A percentile compares a stretch with the other conserved stretches of the same genome.
phyloP scores from a whole-genome alignment of 1,140 invertebrate genomes.

The Tetraneura akinire region DNA sequence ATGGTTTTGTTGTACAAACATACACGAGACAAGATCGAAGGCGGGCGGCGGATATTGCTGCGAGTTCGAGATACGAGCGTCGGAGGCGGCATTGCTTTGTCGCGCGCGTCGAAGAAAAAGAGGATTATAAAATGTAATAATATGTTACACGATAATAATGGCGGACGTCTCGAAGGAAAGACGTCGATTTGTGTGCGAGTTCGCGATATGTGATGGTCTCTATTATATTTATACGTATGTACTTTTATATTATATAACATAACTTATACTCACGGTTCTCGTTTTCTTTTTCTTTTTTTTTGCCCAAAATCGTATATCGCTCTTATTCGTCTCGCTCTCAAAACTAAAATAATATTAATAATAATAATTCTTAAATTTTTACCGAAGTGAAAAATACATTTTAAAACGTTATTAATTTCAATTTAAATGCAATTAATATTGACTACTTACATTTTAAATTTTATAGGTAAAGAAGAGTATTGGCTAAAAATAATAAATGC shows the following conservation, averaged over 20 bases:
- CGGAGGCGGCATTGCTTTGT: background rate
- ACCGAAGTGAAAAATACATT: no score
- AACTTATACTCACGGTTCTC: background rate
- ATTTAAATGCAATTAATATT: no score
- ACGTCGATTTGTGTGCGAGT: background rate
- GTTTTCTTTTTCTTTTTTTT: background rate
- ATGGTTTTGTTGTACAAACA: no score
- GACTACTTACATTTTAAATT: no score
- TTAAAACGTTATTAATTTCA: no score
- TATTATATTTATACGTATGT: no score
- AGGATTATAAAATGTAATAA: conserved; percentile 17
- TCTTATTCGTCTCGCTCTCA: background rate
- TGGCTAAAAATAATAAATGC: no score
- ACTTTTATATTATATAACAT: no score
- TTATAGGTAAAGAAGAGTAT: no score
- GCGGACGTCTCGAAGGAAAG: background rate
- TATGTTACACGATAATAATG: background rate
- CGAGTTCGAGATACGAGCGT: conserved; percentile 32
- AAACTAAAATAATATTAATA: background rate
- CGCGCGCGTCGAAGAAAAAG: conserved; percentile 3
- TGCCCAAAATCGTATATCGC: background rate
- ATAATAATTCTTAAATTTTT: background rate
- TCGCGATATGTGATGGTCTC: background rate
- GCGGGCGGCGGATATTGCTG: background rate
- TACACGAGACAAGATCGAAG: no score